Base-by-base conservation (phyloP, 2,113 vertebrate species). In the Gila orcuttii region DNA sequence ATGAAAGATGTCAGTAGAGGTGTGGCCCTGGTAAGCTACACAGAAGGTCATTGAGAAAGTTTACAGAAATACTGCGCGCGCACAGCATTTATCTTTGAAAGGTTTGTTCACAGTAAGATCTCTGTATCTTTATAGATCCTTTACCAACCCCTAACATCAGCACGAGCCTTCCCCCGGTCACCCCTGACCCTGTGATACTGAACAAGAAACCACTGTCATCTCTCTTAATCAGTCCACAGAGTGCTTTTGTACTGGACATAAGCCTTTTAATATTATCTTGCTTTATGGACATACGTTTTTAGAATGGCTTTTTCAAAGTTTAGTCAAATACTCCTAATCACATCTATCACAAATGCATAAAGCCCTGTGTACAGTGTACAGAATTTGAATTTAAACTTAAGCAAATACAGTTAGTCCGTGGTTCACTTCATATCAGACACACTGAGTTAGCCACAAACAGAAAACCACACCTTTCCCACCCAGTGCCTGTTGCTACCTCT, bases 41-140 rank as follows among this genome's bases (percentile, higher is more conserved):
- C 69, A 86, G 78, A 68, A 75, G n/a, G 3, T 50, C n/a, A 82
- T 71, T 87, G 47, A 84, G 21, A 81, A 82, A 55, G 13, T 55
- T 77, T 47, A 66, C 50, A 79, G 55, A 47, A 74, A 78, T 39
- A 76, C 64, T 59, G 75, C 68, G 52, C 15, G 69, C 28, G 68
- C 47, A 71, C 76, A 73, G 25, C 19, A 45, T 28, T 79, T 62
- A 28, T 45, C 57, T 73, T 28, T 73, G 62, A 73, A 31, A 19
- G 10, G 9, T 25, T 47, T 64, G 60, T 47, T 42, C 55, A 77
- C 69, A 76, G 50, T 47, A 76, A 39, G 6, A 21, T 31, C 19
- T 64, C 23, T 57, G 77, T 76, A 59, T 66, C 86, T 66, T n/a
- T 79, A 60, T 71, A 50, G 52, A 60, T 19, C 50, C 33, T 59